A percentile compares a stretch with the other conserved stretches of the same genome.
Evolutionary conservation across 2,888 invertebrate genomes (phyloP).

Genomic region (Heliconius ethilla): DNA sequence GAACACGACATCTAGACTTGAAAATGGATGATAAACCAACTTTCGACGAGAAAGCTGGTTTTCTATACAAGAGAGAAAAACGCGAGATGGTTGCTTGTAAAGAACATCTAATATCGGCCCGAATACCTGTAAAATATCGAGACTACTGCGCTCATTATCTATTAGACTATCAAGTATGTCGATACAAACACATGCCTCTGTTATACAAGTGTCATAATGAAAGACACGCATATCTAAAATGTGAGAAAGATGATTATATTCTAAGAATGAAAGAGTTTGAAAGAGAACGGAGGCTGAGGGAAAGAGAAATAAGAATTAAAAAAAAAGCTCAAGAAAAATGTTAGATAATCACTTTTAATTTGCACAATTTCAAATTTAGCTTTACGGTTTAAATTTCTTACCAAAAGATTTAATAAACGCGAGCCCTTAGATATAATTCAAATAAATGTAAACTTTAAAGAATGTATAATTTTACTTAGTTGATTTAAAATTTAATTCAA

Average conservation of each 20-base stretch:
- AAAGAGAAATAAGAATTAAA: slow-evolving; percentile 58
- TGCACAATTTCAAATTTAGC: neutral
- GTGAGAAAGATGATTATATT: slow-evolving; percentile 91
- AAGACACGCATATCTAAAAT: slow-evolving; percentile 87
- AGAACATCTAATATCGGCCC: slow-evolving; percentile 88
- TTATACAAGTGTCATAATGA: slow-evolving; percentile 86
- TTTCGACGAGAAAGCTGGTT: slow-evolving; percentile 87
- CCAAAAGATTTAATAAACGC: neutral
- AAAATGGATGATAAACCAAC: slow-evolving; percentile 78
- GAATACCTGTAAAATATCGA: slow-evolving; percentile 84
- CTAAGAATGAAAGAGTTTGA: slow-evolving; percentile 73
- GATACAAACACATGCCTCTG: slow-evolving; percentile 85
- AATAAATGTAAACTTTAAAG: neutral
- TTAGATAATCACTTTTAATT: neutral
- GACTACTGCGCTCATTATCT: slow-evolving; percentile 92
- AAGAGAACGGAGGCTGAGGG: slow-evolving; percentile 64
- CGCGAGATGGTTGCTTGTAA: slow-evolving; percentile 87
- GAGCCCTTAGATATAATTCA: neutral
- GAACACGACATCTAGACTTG: slow-evolving; percentile 53
- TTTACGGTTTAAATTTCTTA: neutral
- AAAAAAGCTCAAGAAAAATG: slow-evolving; percentile 41
- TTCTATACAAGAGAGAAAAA: slow-evolving; percentile 84
- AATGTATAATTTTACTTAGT: neutral
- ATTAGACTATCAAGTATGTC: slow-evolving; percentile 86
- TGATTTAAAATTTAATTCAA: neutral